phyloP scores from a whole-genome alignment of 2,113 vertebrate genomes.

The Odontophorus gujanensis region DNA sequence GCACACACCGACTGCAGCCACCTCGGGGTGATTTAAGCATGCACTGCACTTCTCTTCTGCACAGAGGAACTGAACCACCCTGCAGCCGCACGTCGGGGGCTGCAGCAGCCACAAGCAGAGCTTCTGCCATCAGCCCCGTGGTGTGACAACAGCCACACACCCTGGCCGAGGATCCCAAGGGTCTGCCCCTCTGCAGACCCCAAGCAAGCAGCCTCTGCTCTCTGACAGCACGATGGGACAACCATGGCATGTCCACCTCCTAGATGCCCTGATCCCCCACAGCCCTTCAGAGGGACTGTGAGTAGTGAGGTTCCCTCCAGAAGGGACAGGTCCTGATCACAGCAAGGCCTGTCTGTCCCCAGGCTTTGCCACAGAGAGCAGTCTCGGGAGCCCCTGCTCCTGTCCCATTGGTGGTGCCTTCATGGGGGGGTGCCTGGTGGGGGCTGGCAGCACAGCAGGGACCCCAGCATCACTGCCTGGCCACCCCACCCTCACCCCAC shows the following conservation, averaged over 20 bases:
- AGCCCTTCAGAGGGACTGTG: not conserved
- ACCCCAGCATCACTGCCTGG: no score
- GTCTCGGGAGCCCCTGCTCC: not conserved
- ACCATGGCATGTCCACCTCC: fast-evolving
- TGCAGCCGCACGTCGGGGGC: fast-evolving
- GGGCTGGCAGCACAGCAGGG: no score
- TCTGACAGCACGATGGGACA: not conserved
- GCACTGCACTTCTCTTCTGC: not conserved
- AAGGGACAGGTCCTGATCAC: not conserved
- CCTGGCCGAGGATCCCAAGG: not conserved
- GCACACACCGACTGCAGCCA: fast-evolving
- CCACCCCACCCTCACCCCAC: no score
- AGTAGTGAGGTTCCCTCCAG: not conserved
- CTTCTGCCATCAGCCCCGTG: not conserved
- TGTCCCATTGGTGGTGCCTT: no score
- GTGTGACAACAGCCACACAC: no score
- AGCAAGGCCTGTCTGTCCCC: fast-evolving
- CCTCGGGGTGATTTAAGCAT: fast-evolving
- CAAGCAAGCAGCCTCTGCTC: not conserved
- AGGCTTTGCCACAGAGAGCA: not conserved
- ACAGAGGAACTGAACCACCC: not conserved
- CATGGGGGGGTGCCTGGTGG: no score
- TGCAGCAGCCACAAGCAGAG: fast-evolving
- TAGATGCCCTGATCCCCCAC: not conserved
- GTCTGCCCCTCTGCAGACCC: not conserved